These are phyloP conservation scores for Pocillopora verrucosa DNA, from an alignment of 64 coral and sea anemone genomes.

Conservation along the genomic window DNA sequence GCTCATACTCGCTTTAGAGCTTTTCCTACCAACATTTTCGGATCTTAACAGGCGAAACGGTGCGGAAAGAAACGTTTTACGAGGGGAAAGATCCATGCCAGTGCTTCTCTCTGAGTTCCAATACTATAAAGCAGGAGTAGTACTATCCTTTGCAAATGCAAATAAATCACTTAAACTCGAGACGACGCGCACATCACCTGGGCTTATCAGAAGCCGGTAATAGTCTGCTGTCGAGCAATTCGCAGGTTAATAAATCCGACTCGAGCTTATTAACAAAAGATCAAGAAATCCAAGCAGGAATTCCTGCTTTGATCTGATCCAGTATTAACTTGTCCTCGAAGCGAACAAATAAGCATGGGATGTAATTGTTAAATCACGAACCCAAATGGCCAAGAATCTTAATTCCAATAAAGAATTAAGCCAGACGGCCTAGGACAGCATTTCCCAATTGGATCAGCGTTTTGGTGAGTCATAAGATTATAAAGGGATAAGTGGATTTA, in stretches of 20 bases:
- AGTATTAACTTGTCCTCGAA: not conserved
- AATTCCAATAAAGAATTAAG: not conserved
- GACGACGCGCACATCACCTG: conserved; percentile 4
- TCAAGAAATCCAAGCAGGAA: conserved; percentile 14
- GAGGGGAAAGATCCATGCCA: not conserved
- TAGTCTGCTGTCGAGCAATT: conserved; percentile 23
- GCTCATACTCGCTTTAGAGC: not conserved
- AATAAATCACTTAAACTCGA: not conserved
- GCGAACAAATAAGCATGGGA: not conserved
- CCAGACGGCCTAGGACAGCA: not conserved
- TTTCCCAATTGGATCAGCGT: conserved; percentile 46
- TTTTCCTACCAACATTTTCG: not conserved
- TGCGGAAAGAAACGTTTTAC: not conserved
- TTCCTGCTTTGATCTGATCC: not conserved
- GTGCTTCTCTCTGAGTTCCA: not conserved
- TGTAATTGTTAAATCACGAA: not conserved
- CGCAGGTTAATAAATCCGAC: conserved; percentile 28
- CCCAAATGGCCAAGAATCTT: not conserved
- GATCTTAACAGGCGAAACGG: conserved; percentile 12
- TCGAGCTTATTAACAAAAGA: not conserved
- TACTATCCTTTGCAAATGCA: not conserved
- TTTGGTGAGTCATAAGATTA: conserved; percentile 25
- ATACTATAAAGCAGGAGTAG: not conserved
- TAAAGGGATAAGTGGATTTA: not conserved
- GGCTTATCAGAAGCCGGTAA: conserved; percentile 29